A percentile compares a stretch with the other conserved stretches of the same genome.
Evolutionary conservation across 2,888 invertebrate species (phyloP).

Genomic region (Dasysyrphus tricinctus): DNA sequence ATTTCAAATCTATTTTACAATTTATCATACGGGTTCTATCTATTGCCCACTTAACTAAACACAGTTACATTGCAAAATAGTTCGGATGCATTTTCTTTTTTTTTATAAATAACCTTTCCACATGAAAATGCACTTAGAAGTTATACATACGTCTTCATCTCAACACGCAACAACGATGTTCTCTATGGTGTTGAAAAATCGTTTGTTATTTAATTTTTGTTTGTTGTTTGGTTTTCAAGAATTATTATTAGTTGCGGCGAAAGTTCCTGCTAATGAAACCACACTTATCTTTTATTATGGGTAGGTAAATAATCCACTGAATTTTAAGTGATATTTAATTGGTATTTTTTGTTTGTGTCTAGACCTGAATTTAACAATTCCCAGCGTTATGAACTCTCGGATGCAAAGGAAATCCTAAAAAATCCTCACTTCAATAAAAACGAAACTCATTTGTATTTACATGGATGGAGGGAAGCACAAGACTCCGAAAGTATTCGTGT

Average conservation of each 20-base stretch:
- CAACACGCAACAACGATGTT: conserved; percentile 26
- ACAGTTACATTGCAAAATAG: neutral
- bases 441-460: conserved; percentile 84
- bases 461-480: conserved; percentile 85
- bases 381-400: conserved; percentile 30
- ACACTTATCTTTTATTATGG: conserved; percentile 60
- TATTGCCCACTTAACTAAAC: conserved; percentile 25
- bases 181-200: conserved; percentile 10
- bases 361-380: conserved; percentile 47
- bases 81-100: neutral
- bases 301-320: neutral
- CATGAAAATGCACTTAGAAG: conserved; percentile 12
- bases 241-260: neutral
- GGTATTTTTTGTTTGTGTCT: neutral
- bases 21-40: conserved; percentile 22
- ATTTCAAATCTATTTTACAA: neutral
- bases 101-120: neutral
- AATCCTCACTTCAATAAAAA: conserved; percentile 42
- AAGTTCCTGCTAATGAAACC: conserved; percentile 27
- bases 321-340: neutral
- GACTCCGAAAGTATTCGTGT: conserved; percentile 84
- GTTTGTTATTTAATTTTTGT: neutral
- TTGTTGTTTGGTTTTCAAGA: neutral
- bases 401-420: conserved; percentile 38
- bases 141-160: conserved; percentile 1